A percentile compares a stretch with the other conserved stretches of the same genome.
phyloP scores from a whole-genome alignment of 2,113 vertebrate genomes.

The Sorex araneus region DNA sequence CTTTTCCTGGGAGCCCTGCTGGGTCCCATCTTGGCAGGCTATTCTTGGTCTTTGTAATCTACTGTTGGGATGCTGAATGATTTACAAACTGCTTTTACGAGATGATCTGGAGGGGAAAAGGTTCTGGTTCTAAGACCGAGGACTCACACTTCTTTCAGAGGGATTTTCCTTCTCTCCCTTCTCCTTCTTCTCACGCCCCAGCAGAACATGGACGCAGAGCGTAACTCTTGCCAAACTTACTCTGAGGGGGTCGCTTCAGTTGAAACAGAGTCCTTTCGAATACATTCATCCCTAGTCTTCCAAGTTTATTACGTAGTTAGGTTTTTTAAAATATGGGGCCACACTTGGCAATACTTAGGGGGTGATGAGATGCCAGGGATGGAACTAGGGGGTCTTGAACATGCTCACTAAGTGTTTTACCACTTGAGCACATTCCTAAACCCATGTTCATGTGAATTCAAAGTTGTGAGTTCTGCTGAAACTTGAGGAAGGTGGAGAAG shows the following conservation, averaged over 20 bases:
- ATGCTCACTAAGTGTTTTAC: too few relatives aligned
- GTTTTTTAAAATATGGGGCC: too few relatives aligned
- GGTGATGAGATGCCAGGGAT: too few relatives aligned
- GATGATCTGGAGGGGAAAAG: neutral
- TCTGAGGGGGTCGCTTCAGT: neutral
- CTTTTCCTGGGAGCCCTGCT: neutral
- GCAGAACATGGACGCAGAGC: neutral
- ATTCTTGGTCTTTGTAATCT: neutral
- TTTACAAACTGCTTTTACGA: constrained; percentile 49
- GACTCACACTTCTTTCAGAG: constrained; percentile 67
- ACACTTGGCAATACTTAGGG: too few relatives aligned
- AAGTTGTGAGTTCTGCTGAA: neutral
- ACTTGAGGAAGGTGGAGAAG: neutral
- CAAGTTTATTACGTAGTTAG: too few relatives aligned
- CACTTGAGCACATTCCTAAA: too few relatives aligned
- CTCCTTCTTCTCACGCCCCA: neutral
- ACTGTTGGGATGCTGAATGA: constrained; percentile 51
- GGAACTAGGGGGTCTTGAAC: too few relatives aligned
- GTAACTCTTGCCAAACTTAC: constrained; percentile 34
- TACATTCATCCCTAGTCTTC: neutral
- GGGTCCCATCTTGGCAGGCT: neutral
- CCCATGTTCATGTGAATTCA: constrained; percentile 17
- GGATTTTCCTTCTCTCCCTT: neutral
- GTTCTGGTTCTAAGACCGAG: constrained; percentile 12
- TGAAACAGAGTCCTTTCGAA: neutral